Base-by-base conservation (phyloP, 2,113 vertebrate genomes). In the Merops nubicus region DNA sequence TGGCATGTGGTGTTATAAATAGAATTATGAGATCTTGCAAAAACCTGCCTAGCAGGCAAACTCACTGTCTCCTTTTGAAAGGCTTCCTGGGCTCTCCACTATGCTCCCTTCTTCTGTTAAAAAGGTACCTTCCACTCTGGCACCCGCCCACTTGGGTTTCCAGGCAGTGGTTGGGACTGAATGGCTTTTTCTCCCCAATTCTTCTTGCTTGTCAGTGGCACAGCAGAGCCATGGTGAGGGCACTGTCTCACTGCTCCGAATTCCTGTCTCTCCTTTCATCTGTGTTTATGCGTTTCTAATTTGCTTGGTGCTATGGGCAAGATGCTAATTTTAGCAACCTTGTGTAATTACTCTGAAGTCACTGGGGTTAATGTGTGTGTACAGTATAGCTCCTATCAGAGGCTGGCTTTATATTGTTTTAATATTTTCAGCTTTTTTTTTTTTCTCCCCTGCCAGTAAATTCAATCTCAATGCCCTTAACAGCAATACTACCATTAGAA, bases 1-100 rank as follows among this genome's bases (percentile, higher is more conserved):
- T 88, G 96, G 91, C 93, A 95, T 96, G 88, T 79, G 38, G 62
- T 72, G 93, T 93, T 96, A 98, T 97, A 98, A 98, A 98, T 97
- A 98, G 98, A 97, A 95, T 5, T 25, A 42, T 54, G 83, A 91
- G 48, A 91, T 95, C 89, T 86, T 88, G 96, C 88, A 95, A 88
- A 91, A 96, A 95, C 88, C 82, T 95, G 96, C 97, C 97, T 96
- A 73, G 86, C 88, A 97, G 97, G 97, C 96, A 96, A 82, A 84
- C 89, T 88, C 38, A 0, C 57, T 88, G 89, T 81, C 70, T 76
- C 63, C 57, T 91, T 82, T 63, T 82, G 81, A 91, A 86, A 85
- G 64, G 64, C 47, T 96, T 96, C 88, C 91, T 77, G 38, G 84
- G 72, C 80, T 81, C 45, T 88, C 51, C 38, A 47, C 20, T 31